Conservation (phyloP, 2,113 vertebrate genomes). For the Pelobates fuscus region DNA sequence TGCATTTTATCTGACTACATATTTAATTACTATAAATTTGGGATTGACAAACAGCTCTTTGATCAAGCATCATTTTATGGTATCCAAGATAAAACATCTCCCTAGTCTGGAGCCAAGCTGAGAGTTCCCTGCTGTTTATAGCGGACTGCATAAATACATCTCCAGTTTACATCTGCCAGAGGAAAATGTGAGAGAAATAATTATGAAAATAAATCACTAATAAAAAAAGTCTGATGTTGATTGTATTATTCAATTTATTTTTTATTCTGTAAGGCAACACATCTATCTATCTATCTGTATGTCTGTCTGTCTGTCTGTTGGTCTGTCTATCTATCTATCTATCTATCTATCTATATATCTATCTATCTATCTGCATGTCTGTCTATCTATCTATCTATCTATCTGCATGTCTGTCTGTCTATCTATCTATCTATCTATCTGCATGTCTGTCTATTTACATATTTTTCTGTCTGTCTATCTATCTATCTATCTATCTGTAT, state of each 20-base stretch:
- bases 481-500: too few species aligned
- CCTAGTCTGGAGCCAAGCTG: constrained; percentile 26
- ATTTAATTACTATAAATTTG: constrained; percentile 26
- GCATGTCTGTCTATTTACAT: too few species aligned
- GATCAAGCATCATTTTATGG: constrained; percentile 30
- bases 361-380: too few species aligned
- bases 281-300: not conserved
- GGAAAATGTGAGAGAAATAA: constrained; percentile 27
- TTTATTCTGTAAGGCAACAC: not conserved
- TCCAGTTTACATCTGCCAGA: constrained; percentile 28
- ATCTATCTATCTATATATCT: too few species aligned
- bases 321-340: too few species aligned
- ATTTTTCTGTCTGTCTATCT: too few species aligned
- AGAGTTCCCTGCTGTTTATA: constrained; percentile 35
- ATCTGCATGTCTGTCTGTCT: too few species aligned
- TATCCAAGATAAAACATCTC: constrained; percentile 16
- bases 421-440: too few species aligned
- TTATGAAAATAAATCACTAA: constrained; percentile 26
- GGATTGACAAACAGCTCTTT: constrained; percentile 33
- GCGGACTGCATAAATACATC: constrained; percentile 27
- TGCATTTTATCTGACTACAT: constrained; percentile 13
- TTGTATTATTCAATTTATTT: constrained; percentile 17
- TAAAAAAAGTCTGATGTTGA: constrained; percentile 18
- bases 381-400: too few species aligned
- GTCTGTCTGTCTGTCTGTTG: too few species aligned